Base-by-base conservation (phyloP, 2,113 vertebrate species). In the Pollachius pollachius region DNA sequence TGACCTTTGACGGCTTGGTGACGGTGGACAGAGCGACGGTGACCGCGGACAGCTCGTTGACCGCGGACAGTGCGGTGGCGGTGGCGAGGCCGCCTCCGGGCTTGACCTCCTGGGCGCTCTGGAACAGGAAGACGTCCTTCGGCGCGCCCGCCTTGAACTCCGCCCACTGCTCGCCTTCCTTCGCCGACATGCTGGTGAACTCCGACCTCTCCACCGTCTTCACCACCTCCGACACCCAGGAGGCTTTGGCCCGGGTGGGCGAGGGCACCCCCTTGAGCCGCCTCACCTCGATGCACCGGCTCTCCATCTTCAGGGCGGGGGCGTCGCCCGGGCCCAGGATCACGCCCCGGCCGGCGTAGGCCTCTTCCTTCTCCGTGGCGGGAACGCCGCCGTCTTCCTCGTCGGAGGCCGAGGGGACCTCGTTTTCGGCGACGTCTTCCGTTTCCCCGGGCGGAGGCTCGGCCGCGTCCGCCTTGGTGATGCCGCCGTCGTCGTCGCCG, bases 231-330 rank as follows among this genome's bases (percentile, higher is more conserved):
- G 82, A 87, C 27, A 90, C 85, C 89, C 89, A 90, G 0, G 83
- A 83, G 0, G 84, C 89, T 85, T 84, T 89, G 25, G 89, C 89
- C 77, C 87, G 88, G 73, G 89, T 90, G 17, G 88, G 84, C 0
- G 89, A 90, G 73, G 73, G 81, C 2, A 18, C 19, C 2, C 66
- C 65, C 83, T 72, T 88, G 54, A 75, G 70, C 58, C 68, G 78
- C 64, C 48, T 64, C 52, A 67, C 0, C 21, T 84, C 79, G 0
- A 76, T 72, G 15, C 69, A 30, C 70, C 77, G 78, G 16, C 82
- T 71, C 71, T 88, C 87, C 3, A 73, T 17, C 73, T 73, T 81
- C 0, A 34, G 69, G 74, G 77, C 73, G 13, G 37, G 52, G 74
- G 79, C 78, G 12, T 67, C 76, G 15, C 21, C 57, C 73, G 79